Base-by-base conservation (phyloP, 2,888 invertebrate genomes). In the Caenorhabditis auriculariae region DNA sequence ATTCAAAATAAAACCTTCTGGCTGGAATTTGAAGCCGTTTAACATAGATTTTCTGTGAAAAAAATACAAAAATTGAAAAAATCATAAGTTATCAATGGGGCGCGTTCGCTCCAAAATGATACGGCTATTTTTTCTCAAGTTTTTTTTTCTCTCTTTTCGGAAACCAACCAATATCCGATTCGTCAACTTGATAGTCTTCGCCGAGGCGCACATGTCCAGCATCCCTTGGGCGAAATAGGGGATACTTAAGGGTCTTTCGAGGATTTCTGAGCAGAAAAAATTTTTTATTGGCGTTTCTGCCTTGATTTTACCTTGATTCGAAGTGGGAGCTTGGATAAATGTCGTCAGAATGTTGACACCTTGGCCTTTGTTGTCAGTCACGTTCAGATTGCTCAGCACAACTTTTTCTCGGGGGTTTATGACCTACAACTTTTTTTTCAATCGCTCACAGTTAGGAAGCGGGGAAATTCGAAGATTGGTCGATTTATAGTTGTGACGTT, bases 171-270 rank as follows among this genome's bases (percentile, higher is more conserved):
- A 28, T 17, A 78, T 67, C 44, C 95, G 86, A 81, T 95, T 93
- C 82, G 51, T 48, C 1, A 98, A 88, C 2, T 87, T 86, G 17
- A 98, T 88, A 81, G 91, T 90, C 84, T 98, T 98, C 52, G 89
- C 89, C 1, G 93, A 90, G 81, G 94, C 93, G 82, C 98, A 99
- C 71, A 96, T 93, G 73, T 96, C 93, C 17, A 99, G 88, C 76
- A 98, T 84, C 28, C 96, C 93, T 83, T 93, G 95, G 37, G 93
- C 84, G 78, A 91, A 53, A 51, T 80, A 81, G 3, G 80, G 78
- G n/a, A 79, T 35, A 29, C 60, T 55, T 42, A 65, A 42, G 0
- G 61, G 58, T 4, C 55, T 58, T 9, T 37, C 47, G 46, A 66
- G 62, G 5, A 63, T 54, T 26, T 64, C 64, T 42, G 48, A 28